A percentile compares a stretch with the other conserved stretches of the same genome.
These are phyloP conservation scores for Poliocrania exsul DNA, from an alignment of 2,797 vertebrate species.

Conservation along the genomic window DNA sequence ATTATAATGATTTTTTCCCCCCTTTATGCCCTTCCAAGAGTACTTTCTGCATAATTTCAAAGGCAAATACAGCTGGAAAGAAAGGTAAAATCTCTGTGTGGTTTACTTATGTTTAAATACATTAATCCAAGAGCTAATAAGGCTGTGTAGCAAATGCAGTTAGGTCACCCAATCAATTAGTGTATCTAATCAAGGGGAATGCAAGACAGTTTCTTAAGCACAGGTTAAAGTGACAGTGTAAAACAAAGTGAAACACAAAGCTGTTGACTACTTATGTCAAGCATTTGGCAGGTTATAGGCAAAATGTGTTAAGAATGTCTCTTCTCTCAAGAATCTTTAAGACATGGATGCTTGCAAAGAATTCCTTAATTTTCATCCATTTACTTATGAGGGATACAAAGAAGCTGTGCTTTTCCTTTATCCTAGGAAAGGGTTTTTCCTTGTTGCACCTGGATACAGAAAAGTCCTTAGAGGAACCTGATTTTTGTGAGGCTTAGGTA, in stretches of 20 bases:
- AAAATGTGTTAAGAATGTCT: neutral
- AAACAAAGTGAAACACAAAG: neutral
- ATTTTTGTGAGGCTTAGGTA: neutral
- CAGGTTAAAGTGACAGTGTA: neutral
- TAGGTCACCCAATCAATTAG: neutral
- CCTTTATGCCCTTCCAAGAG: conserved; percentile 11
- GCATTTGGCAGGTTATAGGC: neutral
- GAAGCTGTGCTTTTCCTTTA: neutral
- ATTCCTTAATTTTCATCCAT: neutral
- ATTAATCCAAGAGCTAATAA: neutral
- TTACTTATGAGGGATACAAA: neutral
- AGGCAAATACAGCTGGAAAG: conserved; percentile 36
- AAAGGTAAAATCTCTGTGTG: neutral
- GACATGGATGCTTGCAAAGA: neutral
- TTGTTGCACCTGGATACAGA: neutral
- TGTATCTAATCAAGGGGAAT: neutral
- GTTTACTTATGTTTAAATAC: conserved; percentile 22
- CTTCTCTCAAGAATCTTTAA: neutral
- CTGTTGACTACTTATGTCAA: neutral
- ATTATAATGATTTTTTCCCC: conserved; percentile 41
- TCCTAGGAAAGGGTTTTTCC: neutral
- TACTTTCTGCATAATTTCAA: conserved; percentile 44
- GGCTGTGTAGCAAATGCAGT: neutral
- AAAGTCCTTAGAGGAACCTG: neutral
- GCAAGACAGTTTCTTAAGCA: neutral